phyloP scores from a whole-genome alignment of 2,888 invertebrate species.

The Tinea trinotella region DNA sequence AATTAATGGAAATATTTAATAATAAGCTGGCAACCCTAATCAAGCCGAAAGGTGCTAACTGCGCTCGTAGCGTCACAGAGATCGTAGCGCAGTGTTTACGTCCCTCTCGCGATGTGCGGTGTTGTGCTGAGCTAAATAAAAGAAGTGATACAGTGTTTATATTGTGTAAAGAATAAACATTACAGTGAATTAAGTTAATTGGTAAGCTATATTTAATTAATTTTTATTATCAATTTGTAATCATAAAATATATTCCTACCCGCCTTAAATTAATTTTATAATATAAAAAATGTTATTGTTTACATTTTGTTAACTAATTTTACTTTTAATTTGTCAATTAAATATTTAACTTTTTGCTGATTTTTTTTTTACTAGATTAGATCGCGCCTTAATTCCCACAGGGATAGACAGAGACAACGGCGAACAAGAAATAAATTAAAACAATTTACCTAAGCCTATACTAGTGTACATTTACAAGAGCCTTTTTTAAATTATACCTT shows the following conservation, averaged over 20 bases:
- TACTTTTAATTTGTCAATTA: too few relatives aligned
- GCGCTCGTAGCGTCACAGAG: neutral
- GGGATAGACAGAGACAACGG: too few relatives aligned
- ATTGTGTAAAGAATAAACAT: neutral
- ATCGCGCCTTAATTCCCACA: too few relatives aligned
- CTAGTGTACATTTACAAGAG: too few relatives aligned
- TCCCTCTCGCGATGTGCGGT: neutral
- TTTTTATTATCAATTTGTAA: neutral
- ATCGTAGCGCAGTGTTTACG: neutral
- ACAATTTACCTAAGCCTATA: too few relatives aligned
- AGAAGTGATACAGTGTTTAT: neutral
- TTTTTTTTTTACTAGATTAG: too few relatives aligned
- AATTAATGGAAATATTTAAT: neutral
- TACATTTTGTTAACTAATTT: neutral
- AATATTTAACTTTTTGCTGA: too few relatives aligned
- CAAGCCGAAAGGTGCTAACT: neutral
- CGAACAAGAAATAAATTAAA: too few relatives aligned
- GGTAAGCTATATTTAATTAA: neutral
- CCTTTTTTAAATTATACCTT: too few relatives aligned
- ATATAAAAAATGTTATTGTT: neutral
- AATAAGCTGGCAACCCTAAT: conserved; percentile 1
- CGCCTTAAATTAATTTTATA: too few relatives aligned
- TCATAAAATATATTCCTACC: neutral
- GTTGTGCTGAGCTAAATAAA: neutral
- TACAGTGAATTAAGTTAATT: neutral